Base-by-base conservation (phyloP, 1,140 invertebrate species). In the Aphidius gifuensis region DNA sequence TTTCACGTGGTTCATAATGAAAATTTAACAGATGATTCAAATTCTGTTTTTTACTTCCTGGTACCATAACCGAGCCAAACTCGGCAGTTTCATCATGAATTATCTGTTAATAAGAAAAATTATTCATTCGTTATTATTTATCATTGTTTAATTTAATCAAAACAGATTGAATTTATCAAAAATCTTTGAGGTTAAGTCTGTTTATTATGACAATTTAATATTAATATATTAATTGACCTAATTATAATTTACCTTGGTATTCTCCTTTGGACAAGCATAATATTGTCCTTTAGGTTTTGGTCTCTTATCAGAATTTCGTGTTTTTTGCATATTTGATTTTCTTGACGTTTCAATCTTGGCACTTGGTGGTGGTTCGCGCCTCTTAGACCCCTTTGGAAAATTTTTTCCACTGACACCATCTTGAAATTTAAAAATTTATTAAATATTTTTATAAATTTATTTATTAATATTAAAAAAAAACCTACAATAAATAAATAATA, bases 1-100 rank as follows among this genome's bases (percentile, higher is more conserved):
- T 77, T 48, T 87, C 84, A 47, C 88, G 82, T 68, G 90, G 84
- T 58, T 86, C 83, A 80, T 89, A 89, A 78, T 89, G 86, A 83
- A 95, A 89, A 83, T 96, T 96, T 67, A 96, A 84, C 85, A 96
- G 86, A 85, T 96, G 91, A 82, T 92, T 95, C 79, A 93, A 83
- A 82, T 92, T 95, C 83, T 91, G 90, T 83, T 96, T 95, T 82
- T 94, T 94, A 75, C 90, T 91, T 81, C 91, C 91, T 80, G 85
- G 87, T 72, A 84, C 79, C 83, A 90, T 87, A 69, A 92, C 85
- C 78, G 91, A 92, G 81, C 90, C 92, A 76, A 87, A 81, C 85
- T 94, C 92, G 80, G 87, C 85, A 21, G 60, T 55, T 68, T 87
- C 86, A 67, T 83, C 76, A 58, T 82, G 76, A 58, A 84, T 82